Percentiles rank a stretch among this genome's conserved stretches.
phyloP scores from a whole-genome alignment of 1,140 invertebrate species.

The Papilio xuthus region DNA sequence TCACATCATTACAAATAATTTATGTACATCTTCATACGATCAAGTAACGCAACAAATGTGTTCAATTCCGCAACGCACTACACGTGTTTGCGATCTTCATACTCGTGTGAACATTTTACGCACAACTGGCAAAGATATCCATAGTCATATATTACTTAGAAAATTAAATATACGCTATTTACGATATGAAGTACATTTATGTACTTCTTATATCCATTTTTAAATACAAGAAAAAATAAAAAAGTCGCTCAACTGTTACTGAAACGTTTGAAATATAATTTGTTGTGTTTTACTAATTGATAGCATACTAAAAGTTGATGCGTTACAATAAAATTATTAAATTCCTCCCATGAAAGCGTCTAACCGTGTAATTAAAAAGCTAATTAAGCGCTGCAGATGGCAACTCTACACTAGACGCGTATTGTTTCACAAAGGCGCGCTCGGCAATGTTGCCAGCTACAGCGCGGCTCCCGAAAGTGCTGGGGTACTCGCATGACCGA shows the following conservation, averaged over 20 bases:
- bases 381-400: slow-evolving; percentile 26
- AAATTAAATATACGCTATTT: not conserved
- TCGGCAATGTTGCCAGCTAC: slow-evolving; percentile 53
- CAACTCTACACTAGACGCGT: slow-evolving; percentile 41
- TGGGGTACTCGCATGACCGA: slow-evolving; percentile 64
- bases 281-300: not conserved
- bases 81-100: slow-evolving; percentile 4
- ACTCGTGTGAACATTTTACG: not conserved
- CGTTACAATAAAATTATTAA: not conserved
- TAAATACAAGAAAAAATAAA: not conserved
- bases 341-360: not conserved
- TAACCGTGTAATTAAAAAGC: slow-evolving; percentile 17
- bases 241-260: not conserved
- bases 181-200: not conserved
- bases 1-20: too few relatives aligned
- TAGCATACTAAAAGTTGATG: not conserved
- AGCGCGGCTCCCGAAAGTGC: slow-evolving; percentile 64
- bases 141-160: not conserved
- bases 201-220: not conserved
- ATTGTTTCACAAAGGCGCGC: slow-evolving; percentile 58
- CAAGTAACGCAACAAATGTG: not conserved
- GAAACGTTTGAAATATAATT: not conserved
- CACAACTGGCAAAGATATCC: not conserved
- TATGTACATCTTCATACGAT: not conserved
- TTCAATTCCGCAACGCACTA: not conserved